phyloP scores from a whole-genome alignment of 2,113 vertebrate genomes.

The Paradoxurus hermaphroditus region DNA sequence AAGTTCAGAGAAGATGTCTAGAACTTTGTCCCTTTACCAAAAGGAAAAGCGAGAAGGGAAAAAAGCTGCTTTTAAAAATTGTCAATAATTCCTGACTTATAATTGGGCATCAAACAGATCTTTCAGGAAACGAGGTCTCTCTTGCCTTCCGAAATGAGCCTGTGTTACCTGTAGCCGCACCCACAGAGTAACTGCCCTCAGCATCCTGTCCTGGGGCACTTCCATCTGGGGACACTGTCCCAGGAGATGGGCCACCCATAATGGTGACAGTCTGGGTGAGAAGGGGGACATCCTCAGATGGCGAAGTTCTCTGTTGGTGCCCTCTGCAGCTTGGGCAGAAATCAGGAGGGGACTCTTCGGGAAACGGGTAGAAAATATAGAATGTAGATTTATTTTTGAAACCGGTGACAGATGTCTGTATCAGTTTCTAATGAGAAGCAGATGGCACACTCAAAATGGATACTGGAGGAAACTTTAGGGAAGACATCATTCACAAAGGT shows the following conservation, averaged over 20 bases:
- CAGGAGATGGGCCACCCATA: rapidly evolving
- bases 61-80: not conserved
- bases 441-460: not conserved
- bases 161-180: not conserved
- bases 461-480: not conserved
- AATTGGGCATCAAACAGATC: not conserved
- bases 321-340: not conserved
- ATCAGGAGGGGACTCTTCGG: not conserved
- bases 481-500: not conserved
- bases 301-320: not conserved
- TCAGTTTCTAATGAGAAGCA: not conserved
- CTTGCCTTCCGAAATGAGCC: rapidly evolving
- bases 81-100: too few relatives aligned
- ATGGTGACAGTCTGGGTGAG: rapidly evolving
- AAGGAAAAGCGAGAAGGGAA: not conserved
- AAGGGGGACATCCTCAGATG: not conserved
- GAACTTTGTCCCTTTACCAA: not conserved
- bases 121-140: not conserved
- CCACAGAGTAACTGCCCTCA: rapidly evolving
- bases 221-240: too few relatives aligned
- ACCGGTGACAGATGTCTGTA: not conserved
- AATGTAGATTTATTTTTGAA: not conserved
- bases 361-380: not conserved
- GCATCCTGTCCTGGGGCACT: rapidly evolving
- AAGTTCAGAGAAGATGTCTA: not conserved